phyloP scores from a whole-genome alignment of 1,140 invertebrate species.

The Octopus bimaculoides region DNA sequence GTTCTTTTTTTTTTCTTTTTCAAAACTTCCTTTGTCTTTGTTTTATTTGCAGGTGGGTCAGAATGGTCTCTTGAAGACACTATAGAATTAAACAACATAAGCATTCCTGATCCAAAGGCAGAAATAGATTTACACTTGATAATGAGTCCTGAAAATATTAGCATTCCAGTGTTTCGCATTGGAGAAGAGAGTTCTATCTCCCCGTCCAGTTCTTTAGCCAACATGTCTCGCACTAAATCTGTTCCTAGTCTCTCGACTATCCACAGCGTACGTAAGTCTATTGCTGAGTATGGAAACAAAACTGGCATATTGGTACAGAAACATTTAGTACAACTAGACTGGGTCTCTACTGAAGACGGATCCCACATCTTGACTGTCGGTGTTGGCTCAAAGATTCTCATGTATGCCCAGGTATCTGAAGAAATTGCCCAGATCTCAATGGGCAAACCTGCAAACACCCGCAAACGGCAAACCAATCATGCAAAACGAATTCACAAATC shows the following conservation, averaged over 20 bases:
- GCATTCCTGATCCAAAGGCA: constrained; percentile 50
- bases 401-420: constrained; percentile 58
- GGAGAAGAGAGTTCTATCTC: constrained; percentile 20
- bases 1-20: background rate
- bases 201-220: constrained; percentile 29
- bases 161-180: constrained; percentile 18
- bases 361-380: constrained; percentile 96
- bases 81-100: constrained; percentile 56
- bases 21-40: background rate
- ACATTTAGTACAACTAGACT: constrained; percentile 85
- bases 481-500: constrained; percentile 44
- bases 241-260: constrained; percentile 91
- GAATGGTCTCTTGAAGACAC: constrained; percentile 99
- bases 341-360: constrained; percentile 98
- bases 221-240: constrained; percentile 68
- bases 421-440: constrained; percentile 52
- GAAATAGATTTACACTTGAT: constrained; percentile 51
- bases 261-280: constrained; percentile 82
- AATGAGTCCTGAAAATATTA: constrained; percentile 18
- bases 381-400: constrained; percentile 79
- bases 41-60: constrained; percentile 64
- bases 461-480: constrained; percentile 3
- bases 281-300: constrained; percentile 71
- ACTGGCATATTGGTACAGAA: constrained; percentile 53
- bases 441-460: constrained; percentile 12